Evolutionary conservation across 2,888 invertebrate genomes (phyloP), one percentile per base, ranked within the genome.

Genomic region (Dione juno): DNA sequence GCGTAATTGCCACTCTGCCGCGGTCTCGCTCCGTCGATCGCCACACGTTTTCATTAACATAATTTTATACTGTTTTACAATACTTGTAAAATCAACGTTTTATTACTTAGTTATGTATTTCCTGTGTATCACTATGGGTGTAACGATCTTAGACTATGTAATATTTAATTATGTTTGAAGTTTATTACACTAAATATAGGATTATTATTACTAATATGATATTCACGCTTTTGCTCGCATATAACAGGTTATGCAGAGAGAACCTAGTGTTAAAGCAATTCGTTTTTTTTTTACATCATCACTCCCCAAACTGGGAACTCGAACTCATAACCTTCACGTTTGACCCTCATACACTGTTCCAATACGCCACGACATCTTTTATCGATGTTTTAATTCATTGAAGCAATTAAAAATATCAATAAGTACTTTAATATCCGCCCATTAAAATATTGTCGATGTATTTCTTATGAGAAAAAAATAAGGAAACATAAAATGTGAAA

Each of bases 1-100:
- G 75, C 76, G 78, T 83, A 81, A 84, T 82, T 79, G 79, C 79
- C 71, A 77, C 78, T 78, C 76, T 73, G 70, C 69, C 65, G 72
- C 68, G 79, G 77, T 75, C 77, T 77, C 79, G 75, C 80, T 73
- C 76, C 77, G 77, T 74, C 78, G 76, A 79, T 75, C 45, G 77
- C 74, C 77, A 75, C 76, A 79, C 79, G 79, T 80, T 82, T 84
- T 82, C 81, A 67, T 67, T 67, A 61, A 16, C 53, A 14, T 68
- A 59, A 59, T 67, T 61, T 59, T 67, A 63, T 63, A 53, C 50
- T 40, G 16, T 63, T 68, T 53, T 35, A 68, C 61, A 28, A 28
- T 43, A 59, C 43, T 43, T 53, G 43, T 61, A 53, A 65, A 64
- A 50, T 35, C 10, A 50, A 19, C 14, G 40, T 37, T 64, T 48